Evolutionary conservation across 2,797 vertebrate species (phyloP), one percentile per base, ranked within the genome.

Genomic region (Bovichtus diacanthus): DNA sequence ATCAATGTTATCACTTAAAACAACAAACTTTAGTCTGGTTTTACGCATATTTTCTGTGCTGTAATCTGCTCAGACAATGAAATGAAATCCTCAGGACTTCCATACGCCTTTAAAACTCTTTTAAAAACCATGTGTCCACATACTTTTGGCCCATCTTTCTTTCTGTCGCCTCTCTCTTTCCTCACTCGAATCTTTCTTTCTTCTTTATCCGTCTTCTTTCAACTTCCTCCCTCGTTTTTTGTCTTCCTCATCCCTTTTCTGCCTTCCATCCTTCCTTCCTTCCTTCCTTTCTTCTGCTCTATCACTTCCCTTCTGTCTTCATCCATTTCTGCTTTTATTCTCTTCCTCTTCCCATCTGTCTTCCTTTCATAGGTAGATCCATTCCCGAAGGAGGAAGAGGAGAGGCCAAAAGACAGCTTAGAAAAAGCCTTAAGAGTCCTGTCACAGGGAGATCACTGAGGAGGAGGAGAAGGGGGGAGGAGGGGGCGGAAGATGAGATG

Each of bases 371-470:
- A 29, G 34, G 43, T 47, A 46, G 58, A 75, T 65, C 15, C 1
- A 0, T 31, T 70, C 76, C 69, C 73, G 18, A 10, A 29, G 41
- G 82, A 80, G 74, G 79, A 84, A 68, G 80, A 82, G 44, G 43
- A 82, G 89, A 83, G 91, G 82, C 80, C 93, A 90, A 92, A n/a
- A 84, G 88, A 86, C 85, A 90, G 91, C 93, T 93, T 92, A 92
- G 87, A 78, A 46, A n/a, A 56, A 77, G 76, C 84, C 78, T 92
- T 90, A 88, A 46, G 85, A 86, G 89, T 85, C 85, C 81, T 78
- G 62, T 86, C 70, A 70, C 49, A 62, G 41, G 47, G 65, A 90
- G 87, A 94, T 93, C 88, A 92, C 83, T 84, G 73, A 34, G 54
- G 65, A 16, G 65, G 55, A 34, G 38, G 41, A 23, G 23, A 39